phyloP scores from a whole-genome alignment of 2,888 invertebrate genomes.

The Lagria hirta region DNA sequence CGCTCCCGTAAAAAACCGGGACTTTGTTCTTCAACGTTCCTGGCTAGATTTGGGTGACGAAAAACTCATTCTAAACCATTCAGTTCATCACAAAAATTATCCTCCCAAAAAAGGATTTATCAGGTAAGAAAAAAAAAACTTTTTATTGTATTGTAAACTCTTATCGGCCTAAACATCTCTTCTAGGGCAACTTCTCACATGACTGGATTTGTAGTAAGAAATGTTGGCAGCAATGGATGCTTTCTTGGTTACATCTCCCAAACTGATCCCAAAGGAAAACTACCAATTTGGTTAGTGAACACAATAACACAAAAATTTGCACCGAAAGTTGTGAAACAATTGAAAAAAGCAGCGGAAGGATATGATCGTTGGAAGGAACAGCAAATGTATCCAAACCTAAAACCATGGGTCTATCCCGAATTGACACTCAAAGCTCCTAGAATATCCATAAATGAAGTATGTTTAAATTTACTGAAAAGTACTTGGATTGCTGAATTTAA shows the following conservation, averaged over 20 bases:
- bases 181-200: constrained; percentile 63
- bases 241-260: constrained; percentile 87
- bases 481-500: too few species aligned
- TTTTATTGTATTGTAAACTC: neutral
- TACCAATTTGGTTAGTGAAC: constrained; percentile 90
- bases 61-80: constrained; percentile 88
- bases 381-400: constrained; percentile 70
- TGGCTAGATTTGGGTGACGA: constrained; percentile 87
- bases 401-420: constrained; percentile 88
- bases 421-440: constrained; percentile 71
- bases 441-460: constrained; percentile 70
- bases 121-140: constrained; percentile 53
- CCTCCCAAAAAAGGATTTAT: constrained; percentile 83
- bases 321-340: constrained; percentile 79
- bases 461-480: constrained; percentile 44
- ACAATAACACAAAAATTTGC: constrained; percentile 83
- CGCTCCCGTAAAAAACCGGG: constrained; percentile 83
- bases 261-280: constrained; percentile 83
- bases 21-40: constrained; percentile 88
- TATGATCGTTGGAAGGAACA: constrained; percentile 82
- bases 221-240: constrained; percentile 62
- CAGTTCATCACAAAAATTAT: constrained; percentile 83
- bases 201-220: constrained; percentile 70
- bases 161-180: constrained; percentile 14
- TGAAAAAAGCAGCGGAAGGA: constrained; percentile 78